Evolutionary conservation across 1,140 invertebrate species (phyloP).

Genomic region (Hirudo medicinalis): DNA sequence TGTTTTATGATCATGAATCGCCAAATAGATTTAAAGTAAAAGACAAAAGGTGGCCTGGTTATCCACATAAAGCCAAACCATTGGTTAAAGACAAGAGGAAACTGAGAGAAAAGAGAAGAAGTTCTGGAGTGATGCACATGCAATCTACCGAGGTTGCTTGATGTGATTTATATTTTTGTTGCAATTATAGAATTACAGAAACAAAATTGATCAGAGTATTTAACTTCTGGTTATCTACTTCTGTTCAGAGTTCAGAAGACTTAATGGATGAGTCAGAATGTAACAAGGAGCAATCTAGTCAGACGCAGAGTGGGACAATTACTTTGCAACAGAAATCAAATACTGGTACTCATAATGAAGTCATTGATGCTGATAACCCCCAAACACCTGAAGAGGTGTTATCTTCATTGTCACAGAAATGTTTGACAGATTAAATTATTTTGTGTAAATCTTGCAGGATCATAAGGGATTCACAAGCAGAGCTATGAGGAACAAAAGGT

Average conservation of each 20-base stretch:
- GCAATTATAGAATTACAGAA: not conserved
- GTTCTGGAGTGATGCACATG: constrained; percentile 52
- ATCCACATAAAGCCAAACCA: constrained; percentile 48
- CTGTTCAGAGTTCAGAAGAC: constrained; percentile 51
- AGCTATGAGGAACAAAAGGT: constrained; percentile 24
- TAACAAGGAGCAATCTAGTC: constrained; percentile 25
- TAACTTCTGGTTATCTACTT: not conserved
- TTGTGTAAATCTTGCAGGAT: constrained; percentile 15
- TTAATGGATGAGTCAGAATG: constrained; percentile 46
- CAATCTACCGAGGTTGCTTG: constrained; percentile 50
- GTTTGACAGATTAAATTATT: too few species aligned
- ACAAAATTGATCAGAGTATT: not conserved
- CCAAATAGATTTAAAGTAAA: constrained; percentile 43
- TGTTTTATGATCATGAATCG: constrained; percentile 42
- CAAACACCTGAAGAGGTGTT: constrained; percentile 30
- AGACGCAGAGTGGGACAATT: constrained; percentile 30
- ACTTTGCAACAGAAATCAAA: constrained; percentile 32
- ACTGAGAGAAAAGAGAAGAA: constrained; percentile 51
- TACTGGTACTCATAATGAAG: constrained; percentile 47
- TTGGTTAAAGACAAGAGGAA: constrained; percentile 49
- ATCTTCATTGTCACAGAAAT: not conserved
- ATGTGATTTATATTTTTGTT: constrained; percentile 1
- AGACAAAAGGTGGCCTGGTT: constrained; percentile 45
- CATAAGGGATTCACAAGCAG: constrained; percentile 19
- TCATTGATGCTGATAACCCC: constrained; percentile 31